Percentiles rank a stretch among this genome's conserved stretches.
Evolutionary conservation across 2,113 vertebrate genomes (phyloP).

Genomic region (Trogon surrucura): DNA sequence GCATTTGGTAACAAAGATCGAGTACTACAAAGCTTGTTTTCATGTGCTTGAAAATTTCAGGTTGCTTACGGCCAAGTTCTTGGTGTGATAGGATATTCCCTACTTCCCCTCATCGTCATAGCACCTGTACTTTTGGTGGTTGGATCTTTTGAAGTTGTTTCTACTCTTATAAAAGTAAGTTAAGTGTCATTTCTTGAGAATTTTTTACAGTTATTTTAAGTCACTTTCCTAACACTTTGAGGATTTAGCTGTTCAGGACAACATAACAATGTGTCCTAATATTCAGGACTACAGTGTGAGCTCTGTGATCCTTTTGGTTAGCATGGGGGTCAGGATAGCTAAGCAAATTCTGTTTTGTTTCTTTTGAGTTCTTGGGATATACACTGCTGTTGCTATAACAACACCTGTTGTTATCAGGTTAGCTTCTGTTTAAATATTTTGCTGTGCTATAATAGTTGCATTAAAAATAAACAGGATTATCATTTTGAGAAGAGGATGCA

Average conservation of each 20-base stretch:
- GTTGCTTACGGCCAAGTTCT: conserved; percentile 98
- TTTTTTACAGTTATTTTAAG: neutral
- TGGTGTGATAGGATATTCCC: conserved; percentile 97
- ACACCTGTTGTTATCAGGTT: neutral
- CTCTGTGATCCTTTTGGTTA: neutral
- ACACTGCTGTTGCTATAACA: neutral
- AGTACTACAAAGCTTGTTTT: neutral
- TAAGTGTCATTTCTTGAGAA: neutral
- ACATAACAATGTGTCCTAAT: neutral
- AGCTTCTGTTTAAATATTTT: neutral
- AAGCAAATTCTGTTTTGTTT: neutral
- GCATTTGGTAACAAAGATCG: neutral
- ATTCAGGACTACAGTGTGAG: neutral
- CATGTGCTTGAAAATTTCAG: conserved; percentile 77
- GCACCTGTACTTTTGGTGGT: conserved; percentile 92
- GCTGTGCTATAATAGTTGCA: neutral
- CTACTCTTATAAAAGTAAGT: conserved; percentile 95
- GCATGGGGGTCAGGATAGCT: neutral
- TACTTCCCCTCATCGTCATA: conserved; percentile 97
- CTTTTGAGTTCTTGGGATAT: neutral
- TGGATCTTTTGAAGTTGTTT: conserved; percentile 91
- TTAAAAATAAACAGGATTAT: neutral
- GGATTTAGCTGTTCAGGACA: neutral
- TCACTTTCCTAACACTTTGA: neutral
- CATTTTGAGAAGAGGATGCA: neutral